Evolutionary conservation across 2,113 vertebrate genomes (phyloP), one percentile per base, ranked within the genome.

Genomic region (Neolamprologus cancellatus): DNA sequence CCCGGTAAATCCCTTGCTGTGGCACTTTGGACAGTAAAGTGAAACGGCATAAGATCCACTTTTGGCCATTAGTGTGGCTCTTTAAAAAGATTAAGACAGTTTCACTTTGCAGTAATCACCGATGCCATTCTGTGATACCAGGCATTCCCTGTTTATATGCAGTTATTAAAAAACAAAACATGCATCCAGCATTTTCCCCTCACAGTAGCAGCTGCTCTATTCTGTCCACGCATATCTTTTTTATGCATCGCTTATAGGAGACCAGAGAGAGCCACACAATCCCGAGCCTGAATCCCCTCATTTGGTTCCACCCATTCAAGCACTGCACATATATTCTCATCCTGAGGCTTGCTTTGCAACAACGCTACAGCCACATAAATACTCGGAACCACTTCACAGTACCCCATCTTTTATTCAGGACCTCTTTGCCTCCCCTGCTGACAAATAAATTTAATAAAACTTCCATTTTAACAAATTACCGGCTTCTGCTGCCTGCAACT

Each of bases 391-490:
- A 55, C 90, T 93, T 88, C 86, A 84, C 46, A 34, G 82, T 30
- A 20, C 41, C 39, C 83, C 82, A 94, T 94, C 71, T 94, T 94
- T 94, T 94, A 95, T 95, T 93, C 92, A 94, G 87, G 90, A 86
- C 74, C 84, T 91, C 78, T 82, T 84, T 25, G 46, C 84, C 78
- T 89, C 48, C 69, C 79, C 71, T 78, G 79, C 87, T 84, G 85
- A 91, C 90, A 93, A 93, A 94, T 89, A 94, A 81, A 94, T 92
- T 79, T 89, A 92, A 94, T 93, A 94, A 84, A 93, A 92, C 83
- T 90, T 86, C 89, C 81, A 92, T 95, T 94, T 93, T 88, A 94
- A 93, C 91, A 95, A 94, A 96, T 93, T 84, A 94, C 88, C 53
- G 2, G 25, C 66, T 87, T 86, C 82, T 82, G 76, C 91, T 79